phyloP scores from a whole-genome alignment of 2,113 vertebrate genomes.

The Panthera leo region DNA sequence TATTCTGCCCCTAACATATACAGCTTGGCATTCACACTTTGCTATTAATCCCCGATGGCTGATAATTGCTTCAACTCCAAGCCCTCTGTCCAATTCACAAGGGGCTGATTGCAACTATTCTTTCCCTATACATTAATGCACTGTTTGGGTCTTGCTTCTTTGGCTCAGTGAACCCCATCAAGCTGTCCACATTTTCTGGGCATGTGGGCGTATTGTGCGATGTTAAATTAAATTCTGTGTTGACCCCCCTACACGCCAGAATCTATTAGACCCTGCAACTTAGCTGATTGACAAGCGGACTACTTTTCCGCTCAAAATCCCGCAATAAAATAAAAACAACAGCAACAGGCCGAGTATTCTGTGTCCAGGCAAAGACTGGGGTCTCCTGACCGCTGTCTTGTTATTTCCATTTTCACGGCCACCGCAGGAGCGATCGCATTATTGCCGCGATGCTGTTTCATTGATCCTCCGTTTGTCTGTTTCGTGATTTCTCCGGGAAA shows the following conservation, averaged over 20 bases:
- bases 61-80: conserved; percentile 91
- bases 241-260: conserved; percentile 85
- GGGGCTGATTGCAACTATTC: conserved; percentile 90
- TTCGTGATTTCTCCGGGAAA: conserved; percentile 22
- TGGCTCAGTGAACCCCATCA: conserved; percentile 90
- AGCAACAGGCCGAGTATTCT: conserved; percentile 73
- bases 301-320: conserved; percentile 84
- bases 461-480: conserved; percentile 43
- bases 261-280: conserved; percentile 85
- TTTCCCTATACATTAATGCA: conserved; percentile 89
- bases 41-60: conserved; percentile 91
- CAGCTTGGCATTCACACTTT: conserved; percentile 89
- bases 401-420: conserved; percentile 63
- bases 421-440: background rate
- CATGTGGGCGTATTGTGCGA: conserved; percentile 90
- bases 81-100: conserved; percentile 89
- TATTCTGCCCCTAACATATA: conserved; percentile 90
- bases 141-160: conserved; percentile 88
- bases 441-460: background rate
- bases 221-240: conserved; percentile 87
- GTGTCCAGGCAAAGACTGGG: conserved; percentile 70
- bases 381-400: conserved; percentile 73
- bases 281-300: conserved; percentile 86
- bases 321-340: conserved; percentile 70
- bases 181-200: conserved; percentile 90